phyloP scores from a whole-genome alignment of 2,888 invertebrate species.

The Tigriopus californicus region DNA sequence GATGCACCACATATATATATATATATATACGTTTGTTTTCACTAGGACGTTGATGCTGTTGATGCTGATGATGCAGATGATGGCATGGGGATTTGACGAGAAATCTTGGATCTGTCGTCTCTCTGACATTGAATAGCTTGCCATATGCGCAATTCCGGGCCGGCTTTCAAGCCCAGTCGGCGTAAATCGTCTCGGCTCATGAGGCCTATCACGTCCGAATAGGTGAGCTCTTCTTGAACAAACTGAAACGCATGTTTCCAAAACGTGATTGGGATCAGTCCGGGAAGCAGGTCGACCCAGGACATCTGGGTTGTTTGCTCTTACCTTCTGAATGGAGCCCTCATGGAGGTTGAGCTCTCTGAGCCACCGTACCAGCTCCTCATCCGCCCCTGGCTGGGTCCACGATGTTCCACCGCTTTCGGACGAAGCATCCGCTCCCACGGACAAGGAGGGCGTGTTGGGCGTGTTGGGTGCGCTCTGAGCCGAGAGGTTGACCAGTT shows the following conservation, averaged over 20 bases:
- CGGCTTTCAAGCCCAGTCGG: slow-evolving; percentile 54
- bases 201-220: slow-evolving; percentile 42
- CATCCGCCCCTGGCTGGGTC: neutral
- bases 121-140: slow-evolving; percentile 38
- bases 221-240: slow-evolving; percentile 50
- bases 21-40: too few relatives aligned
- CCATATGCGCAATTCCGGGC: slow-evolving; percentile 67
- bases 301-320: too few relatives aligned
- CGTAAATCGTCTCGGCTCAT: slow-evolving; percentile 51
- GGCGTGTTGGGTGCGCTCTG: neutral
- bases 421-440: neutral
- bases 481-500: slow-evolving; percentile 30
- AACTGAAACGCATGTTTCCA: slow-evolving; percentile 29
- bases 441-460: neutral
- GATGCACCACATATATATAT: too few relatives aligned
- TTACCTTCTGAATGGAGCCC: slow-evolving; percentile 41
- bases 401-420: neutral
- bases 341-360: slow-evolving; percentile 45
- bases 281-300: too few relatives aligned
- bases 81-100: too few relatives aligned
- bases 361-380: slow-evolving; percentile 47
- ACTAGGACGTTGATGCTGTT: too few relatives aligned
- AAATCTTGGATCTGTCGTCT: too few relatives aligned
- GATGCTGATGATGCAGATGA: too few relatives aligned
- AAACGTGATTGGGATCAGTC: slow-evolving; percentile 16